Evolutionary conservation across 2,888 invertebrate species (phyloP), one percentile per base, ranked within the genome.

Genomic region (Drosophila kambysellisi): DNA sequence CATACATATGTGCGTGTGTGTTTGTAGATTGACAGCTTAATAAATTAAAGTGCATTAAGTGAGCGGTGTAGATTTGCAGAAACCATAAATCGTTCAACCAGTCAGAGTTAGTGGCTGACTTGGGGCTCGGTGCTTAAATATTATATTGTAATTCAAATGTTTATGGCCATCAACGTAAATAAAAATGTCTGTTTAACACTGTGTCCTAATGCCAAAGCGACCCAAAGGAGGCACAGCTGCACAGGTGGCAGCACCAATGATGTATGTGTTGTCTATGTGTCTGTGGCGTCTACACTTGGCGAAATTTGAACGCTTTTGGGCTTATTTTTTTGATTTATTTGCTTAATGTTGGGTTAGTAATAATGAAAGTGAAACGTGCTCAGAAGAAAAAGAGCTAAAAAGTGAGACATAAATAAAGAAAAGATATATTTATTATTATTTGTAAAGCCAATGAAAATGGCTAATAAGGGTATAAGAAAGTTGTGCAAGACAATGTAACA

Each of bases 131-230:
- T 61, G 72, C 84, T 84, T 87, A 87, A 86, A 83, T 81, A 89
- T 89, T 79, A 88, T 84, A 89, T 84, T 88, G 89, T 88, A 88
- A 89, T 88, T 88, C 87, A 87, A 87, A 87, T 87, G 84, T 88
- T 88, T 88, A 87, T 88, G 82, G 89, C 84, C 84, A 87, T 89
- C 87, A 88, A 79, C 87, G 87, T 81, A 84, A 88, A 89, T 87
- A 88, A 88, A 79, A 88, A 79, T 84, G 87, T 89, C 84, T 82
- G 79, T 81, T 78, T 75, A 85, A 74, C 79, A 59, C 59, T 64
- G 32, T 4, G 46, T 25, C 46, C 46, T 15, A 46, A 15, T 46
- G 46, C 46, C 25, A 25, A 25, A 15, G 48, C 62, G 48, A 57
- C 66, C 53, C 54, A 29, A 12, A 39, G 17, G 69, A 29, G 57